Base-by-base conservation (phyloP, 2,888 invertebrate species). In the Hirudinaria manillensis region DNA sequence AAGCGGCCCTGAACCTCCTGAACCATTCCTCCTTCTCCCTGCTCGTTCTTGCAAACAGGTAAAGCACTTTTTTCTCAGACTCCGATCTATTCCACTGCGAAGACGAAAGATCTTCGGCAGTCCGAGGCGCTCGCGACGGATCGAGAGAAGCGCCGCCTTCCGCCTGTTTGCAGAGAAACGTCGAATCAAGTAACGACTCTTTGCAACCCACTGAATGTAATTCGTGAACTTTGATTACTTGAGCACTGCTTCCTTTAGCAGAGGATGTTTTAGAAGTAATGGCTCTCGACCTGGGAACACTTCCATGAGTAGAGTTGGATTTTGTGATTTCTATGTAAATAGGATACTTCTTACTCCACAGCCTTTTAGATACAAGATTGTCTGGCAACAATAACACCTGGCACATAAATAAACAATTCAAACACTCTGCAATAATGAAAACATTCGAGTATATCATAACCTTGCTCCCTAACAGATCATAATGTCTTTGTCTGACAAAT, bases 291-390 rank as follows among this genome's bases (percentile, higher is more conserved):
- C 45, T 72, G 13, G 32, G 13, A 4, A 21, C 10, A 16, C 56
- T 55, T n/a, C 55, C 36, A n/a, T 34, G 27, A 36, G 38, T 51
- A 24, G 27, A 32, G 21, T n/a, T 3, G n/a, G 68, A 32, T 51
- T 34, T 74, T 16, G 3, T 32, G 27, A 45, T 61, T 61, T 84
- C 85, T 61, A 94, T 87, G 83, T 92, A 92, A 81, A 95, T 92
- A 0, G 95, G 95, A 85, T 94, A 95, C 84, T 94, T 94, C 85
- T 94, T 93, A 85, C 92, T 93, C 93, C 94, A 95, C 90, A 94
- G 81, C 70, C 87, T 81, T 71, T 87, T 85, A 38, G 82, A 81
- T 1, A 87, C 86, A 27, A 87, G 80, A 2, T 83, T 83, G 3
- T 77, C 74, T 3, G 86, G 86, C 19, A 83, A 77, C 7, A 85